Base-by-base conservation (phyloP, 1,140 invertebrate species). In the Aporrectodea caliginosa region DNA sequence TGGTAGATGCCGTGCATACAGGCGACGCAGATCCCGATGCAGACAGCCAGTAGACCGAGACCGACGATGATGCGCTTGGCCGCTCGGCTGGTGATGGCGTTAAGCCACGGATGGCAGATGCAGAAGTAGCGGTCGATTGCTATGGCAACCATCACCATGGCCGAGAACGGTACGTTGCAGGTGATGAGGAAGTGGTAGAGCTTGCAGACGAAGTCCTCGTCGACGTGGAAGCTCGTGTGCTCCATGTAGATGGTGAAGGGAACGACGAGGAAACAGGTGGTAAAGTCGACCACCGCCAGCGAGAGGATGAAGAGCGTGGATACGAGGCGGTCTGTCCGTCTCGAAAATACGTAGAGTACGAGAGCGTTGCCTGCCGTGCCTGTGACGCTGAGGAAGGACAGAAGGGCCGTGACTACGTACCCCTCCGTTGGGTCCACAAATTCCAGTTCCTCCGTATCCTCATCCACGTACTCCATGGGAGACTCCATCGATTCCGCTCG, bases 121-220 rank as follows among this genome's bases (percentile, higher is more conserved):
- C 87, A 88, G 75, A 88, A 84, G 77, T 87, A 88, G 30, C 87
- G 80, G 78, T 88, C 87, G 35, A 86, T 82, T 31, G 86, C 87
- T 32, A 88, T 88, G 31, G 85, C 85, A 30, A 86, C 85, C 87
- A 88, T 88, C 29, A 88, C 84, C 73, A 88, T 84, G 1, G 86
- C 84, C 16, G 86, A 87, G 35, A 86, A 83, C 0, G 86, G 86
- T 12, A 88, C 83, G 72, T 85, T 87, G 75, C 83, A 86, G 0
- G 86, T 86, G 22, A 87, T 85, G 29, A 88, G 80, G 75, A 88
- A 88, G 35, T 85, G 83, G 75, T 86, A 88, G 27, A 85, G 79
- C 77, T 87, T 87, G 76, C 87, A 88, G 30, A 86, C 73, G 33
- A 82, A 69, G 78, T 87, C 85, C 79, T n/a, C 68, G 77, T 34